Conservation (phyloP, 2,797 vertebrate genomes). For the Notolabrus celidotus region DNA sequence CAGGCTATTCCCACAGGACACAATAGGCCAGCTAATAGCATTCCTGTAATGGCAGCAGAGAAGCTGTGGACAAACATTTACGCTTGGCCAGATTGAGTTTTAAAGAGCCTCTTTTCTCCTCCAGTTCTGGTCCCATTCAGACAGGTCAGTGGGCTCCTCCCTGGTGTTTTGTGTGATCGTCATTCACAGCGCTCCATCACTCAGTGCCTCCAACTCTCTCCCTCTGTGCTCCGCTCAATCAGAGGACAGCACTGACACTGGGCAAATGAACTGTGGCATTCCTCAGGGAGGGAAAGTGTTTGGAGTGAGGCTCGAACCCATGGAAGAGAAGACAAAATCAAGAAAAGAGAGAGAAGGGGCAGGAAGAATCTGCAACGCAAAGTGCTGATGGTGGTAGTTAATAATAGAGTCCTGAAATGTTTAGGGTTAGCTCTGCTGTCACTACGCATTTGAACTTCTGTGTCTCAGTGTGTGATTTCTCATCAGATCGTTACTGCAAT, state of each 20-base stretch:
- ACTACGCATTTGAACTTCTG: no score
- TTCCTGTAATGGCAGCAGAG: constrained; percentile 63
- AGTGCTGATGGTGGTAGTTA: background rate
- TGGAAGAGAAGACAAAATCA: background rate
- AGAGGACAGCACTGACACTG: constrained; percentile 29
- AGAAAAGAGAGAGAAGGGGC: background rate
- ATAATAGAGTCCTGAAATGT: no score
- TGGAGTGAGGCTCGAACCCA: background rate
- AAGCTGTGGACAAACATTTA: constrained; percentile 72
- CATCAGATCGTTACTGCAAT: no score
- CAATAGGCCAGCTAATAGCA: constrained; percentile 62
- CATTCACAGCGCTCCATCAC: constrained; percentile 59
- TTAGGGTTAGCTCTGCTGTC: background rate
- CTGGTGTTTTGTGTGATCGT: constrained; percentile 52
- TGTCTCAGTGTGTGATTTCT: no score
- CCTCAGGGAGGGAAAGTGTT: constrained; percentile 16
- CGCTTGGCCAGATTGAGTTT: constrained; percentile 61
- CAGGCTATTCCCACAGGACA: constrained; percentile 69
- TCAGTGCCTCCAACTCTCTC: constrained; percentile 48
- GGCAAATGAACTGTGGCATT: constrained; percentile 33
- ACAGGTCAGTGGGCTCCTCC: constrained; percentile 63
- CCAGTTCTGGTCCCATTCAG: constrained; percentile 59
- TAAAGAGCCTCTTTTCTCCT: constrained; percentile 59
- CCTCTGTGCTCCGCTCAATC: constrained; percentile 29
- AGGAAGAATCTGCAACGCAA: background rate